Base-by-base conservation (phyloP, 2,888 invertebrate species). In the Nomada fabriciana region DNA sequence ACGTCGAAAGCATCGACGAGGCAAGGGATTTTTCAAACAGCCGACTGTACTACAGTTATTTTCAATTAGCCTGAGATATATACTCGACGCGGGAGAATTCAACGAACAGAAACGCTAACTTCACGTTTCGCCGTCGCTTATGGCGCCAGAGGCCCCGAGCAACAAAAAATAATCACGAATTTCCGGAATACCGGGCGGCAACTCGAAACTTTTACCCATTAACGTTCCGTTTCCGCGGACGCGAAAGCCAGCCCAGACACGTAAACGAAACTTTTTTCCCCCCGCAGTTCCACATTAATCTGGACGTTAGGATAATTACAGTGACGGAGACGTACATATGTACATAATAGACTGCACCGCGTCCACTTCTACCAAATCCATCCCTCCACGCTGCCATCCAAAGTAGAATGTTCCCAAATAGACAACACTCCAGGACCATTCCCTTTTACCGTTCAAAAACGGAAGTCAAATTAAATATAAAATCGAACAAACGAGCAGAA, bases 151-250 rank as follows among this genome's bases (percentile, higher is more conserved):
- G 36, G 36, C 7, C 36, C 36, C 13, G 43, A n/a, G 36, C 68
- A 72, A 64, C 72, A 76, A 83, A 76, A 83, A 83, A 83, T 76
- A 83, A 83, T 82, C 82, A 67, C 57, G 70, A 83, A 76, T 82
- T 70, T 81, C 82, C 76, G 76, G 73, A 13, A 76, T 43, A 47
- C 72, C 71, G 50, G 2, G 9, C 47, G 68, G 64, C 5, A 73
- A 63, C 64, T 36, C 68, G 47, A 82, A 82, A 82, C 65, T 82
- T 82, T 78, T 63, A 42, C 72, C 82, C 72, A 83, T 83, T 82
- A 82, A 75, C 83, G 60, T 76, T 52, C 69, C 61, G 81, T 80
- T 80, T 80, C 67, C 61, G 79, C 80, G 11, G 29, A 55, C 29
- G 76, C 25, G 63, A 29, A 71, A 52, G n/a, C 23, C 60, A 23